Base-by-base conservation (phyloP, 2,888 invertebrate species). In the Cylloceria caligata region DNA sequence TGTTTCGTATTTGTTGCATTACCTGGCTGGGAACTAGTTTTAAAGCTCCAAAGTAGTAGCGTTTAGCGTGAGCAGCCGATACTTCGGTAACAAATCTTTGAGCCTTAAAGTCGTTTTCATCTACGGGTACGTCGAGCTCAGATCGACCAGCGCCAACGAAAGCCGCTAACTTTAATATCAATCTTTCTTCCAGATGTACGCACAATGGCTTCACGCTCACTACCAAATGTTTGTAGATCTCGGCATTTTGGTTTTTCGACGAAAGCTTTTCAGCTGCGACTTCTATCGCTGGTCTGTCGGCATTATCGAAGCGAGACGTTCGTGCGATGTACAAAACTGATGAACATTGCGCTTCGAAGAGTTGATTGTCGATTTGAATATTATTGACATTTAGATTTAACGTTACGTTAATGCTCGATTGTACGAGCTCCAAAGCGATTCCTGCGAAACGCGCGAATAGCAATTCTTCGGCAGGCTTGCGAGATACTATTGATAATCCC, bases 41-140 rank as follows among this genome's bases (percentile, higher is more conserved):
- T 84, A 98, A 93, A 69, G 95, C 95, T 78, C 97, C 97, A 93
- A 98, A 97, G 93, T 98, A 98, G 93, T 97, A 98, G 85, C 98
- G 94, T 88, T 96, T 96, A 62, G 96, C 95, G 93, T 97, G 96
- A 74, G 96, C 95, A 39, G 97, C 96, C 55, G 97, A 95, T 5
- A 97, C 96, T 91, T 97, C 96, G 68, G 96, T 96, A 69, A 97
- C 95, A 86, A 97, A 95, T 89, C 96, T 95, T 86, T 97, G 96
- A 64, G 96, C 95, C 92, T 97, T 97, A 92, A 95, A 96, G 90
- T 97, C 97, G 85, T 95, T 96, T 92, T 97, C 97, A 91, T 96
- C 96, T 9, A 94, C 93, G 1, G 94, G 93, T 49, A 94, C 94
- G 82, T 95, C 95, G 39, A 94, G 93, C 83, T 95, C 95, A 4